Conservation (phyloP, 2,888 invertebrate species). For the Catocala sponsa region DNA sequence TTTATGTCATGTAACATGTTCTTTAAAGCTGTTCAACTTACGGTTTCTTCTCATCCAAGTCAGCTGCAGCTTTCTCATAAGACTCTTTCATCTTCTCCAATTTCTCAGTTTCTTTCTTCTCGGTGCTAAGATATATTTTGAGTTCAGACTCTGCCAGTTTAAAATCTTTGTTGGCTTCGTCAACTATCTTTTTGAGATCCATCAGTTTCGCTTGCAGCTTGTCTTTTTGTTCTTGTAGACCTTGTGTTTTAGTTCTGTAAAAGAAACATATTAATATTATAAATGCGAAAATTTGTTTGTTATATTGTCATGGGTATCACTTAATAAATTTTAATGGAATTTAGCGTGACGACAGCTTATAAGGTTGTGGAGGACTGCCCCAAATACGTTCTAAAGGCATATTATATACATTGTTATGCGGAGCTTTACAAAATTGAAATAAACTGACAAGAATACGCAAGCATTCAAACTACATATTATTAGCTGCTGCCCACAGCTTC, state of each 20-base stretch:
- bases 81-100: slow-evolving; percentile 88
- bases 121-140: slow-evolving; percentile 91
- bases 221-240: slow-evolving; percentile 91
- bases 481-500: too few relatives aligned
- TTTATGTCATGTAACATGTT: not conserved
- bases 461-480: too few relatives aligned
- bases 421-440: too few relatives aligned
- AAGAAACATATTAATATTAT: not conserved
- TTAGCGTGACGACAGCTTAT: too few relatives aligned
- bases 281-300: too few relatives aligned
- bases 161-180: slow-evolving; percentile 89
- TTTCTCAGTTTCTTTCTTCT: slow-evolving; percentile 89
- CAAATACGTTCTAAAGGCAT: too few relatives aligned
- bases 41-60: slow-evolving; percentile 84
- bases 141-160: slow-evolving; percentile 93
- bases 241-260: slow-evolving; percentile 89
- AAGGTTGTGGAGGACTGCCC: too few relatives aligned
- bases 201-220: slow-evolving; percentile 90
- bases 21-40: slow-evolving; percentile 62
- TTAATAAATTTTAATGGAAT: too few relatives aligned
- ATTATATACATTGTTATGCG: too few relatives aligned
- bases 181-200: slow-evolving; percentile 90
- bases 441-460: too few relatives aligned
- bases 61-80: slow-evolving; percentile 74
- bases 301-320: too few relatives aligned